These are phyloP conservation scores for Nephrotoma guestfalica DNA, from an alignment of 2,888 invertebrate species.

Conservation along the genomic window DNA sequence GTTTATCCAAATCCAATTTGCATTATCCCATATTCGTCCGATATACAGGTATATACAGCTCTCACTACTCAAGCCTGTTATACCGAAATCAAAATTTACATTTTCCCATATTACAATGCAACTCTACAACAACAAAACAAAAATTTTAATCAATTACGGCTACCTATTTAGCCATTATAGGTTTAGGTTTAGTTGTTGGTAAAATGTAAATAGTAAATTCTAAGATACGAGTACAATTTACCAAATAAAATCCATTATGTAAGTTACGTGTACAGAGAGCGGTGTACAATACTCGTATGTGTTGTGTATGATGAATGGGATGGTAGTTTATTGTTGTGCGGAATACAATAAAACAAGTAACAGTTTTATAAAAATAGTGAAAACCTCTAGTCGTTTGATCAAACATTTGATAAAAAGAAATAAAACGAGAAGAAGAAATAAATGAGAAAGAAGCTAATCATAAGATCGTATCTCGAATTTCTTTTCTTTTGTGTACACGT, in stretches of 20 bases:
- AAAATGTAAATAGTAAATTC: not conserved
- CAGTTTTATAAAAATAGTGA: not conserved
- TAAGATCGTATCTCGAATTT: not conserved
- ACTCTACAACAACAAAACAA: not conserved
- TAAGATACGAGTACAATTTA: not conserved
- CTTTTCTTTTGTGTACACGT: not conserved
- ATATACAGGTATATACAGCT: not conserved
- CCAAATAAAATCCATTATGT: not conserved
- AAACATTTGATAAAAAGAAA: not conserved
- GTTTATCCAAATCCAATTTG: not conserved
- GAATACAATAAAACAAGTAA: not conserved
- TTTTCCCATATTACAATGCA: not conserved
- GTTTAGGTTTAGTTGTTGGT: not conserved
- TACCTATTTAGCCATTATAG: no score
- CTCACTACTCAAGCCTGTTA: not conserved
- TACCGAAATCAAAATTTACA: not conserved
- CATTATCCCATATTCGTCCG: not conserved
- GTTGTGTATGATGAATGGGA: not conserved
- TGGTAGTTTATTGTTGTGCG: not conserved
- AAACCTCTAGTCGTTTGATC: not conserved
- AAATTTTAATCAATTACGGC: not conserved
- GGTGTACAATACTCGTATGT: not conserved
- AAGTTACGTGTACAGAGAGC: not conserved
- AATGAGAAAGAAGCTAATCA: not conserved
- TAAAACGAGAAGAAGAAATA: not conserved